phyloP scores from a whole-genome alignment of 1,140 invertebrate species.

The Venustaconcha ellipsiformis region DNA sequence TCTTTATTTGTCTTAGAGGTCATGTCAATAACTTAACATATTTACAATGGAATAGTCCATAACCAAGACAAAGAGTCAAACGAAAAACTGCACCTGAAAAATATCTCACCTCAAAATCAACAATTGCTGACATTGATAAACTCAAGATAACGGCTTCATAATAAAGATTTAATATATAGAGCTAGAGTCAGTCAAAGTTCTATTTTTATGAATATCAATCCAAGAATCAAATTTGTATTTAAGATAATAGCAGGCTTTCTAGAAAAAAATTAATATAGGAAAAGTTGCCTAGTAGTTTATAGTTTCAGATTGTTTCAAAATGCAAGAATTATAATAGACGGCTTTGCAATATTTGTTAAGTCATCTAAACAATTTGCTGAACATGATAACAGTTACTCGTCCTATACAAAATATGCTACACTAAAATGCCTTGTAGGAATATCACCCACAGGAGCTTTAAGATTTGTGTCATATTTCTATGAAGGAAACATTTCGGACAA shows the following conservation, averaged over 20 bases:
- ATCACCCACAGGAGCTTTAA: conserved; percentile 11
- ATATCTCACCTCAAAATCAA: conserved; percentile 14
- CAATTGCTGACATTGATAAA: neutral
- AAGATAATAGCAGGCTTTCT: conserved; percentile 1
- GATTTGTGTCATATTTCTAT: conserved; percentile 47
- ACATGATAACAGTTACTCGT: conserved; percentile 40
- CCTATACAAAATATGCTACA: conserved; percentile 30
- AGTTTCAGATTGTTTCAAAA: conserved; percentile 15
- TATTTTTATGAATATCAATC: conserved; percentile 7
- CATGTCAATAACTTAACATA: conserved; percentile 10
- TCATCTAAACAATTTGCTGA: conserved; percentile 18
- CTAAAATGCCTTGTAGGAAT: too few species aligned
- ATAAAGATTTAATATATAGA: neutral
- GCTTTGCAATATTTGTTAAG: conserved; percentile 18
- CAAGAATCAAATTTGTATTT: conserved; percentile 20
- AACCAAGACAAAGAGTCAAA: neutral
- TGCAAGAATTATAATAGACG: conserved; percentile 22
- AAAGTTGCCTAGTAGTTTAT: conserved; percentile 12
- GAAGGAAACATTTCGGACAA: conserved; percentile 49
- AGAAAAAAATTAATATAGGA: neutral
- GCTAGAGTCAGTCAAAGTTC: conserved; percentile 4
- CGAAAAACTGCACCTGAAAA: neutral
- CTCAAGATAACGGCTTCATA: too few species aligned
- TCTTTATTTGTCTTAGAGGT: conserved; percentile 6
- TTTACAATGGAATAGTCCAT: neutral